Percentiles rank a stretch among this genome's conserved stretches.
These are phyloP conservation scores for Drosophila navojoa DNA, from an alignment of 1,140 invertebrate species.

Conservation along the genomic window DNA sequence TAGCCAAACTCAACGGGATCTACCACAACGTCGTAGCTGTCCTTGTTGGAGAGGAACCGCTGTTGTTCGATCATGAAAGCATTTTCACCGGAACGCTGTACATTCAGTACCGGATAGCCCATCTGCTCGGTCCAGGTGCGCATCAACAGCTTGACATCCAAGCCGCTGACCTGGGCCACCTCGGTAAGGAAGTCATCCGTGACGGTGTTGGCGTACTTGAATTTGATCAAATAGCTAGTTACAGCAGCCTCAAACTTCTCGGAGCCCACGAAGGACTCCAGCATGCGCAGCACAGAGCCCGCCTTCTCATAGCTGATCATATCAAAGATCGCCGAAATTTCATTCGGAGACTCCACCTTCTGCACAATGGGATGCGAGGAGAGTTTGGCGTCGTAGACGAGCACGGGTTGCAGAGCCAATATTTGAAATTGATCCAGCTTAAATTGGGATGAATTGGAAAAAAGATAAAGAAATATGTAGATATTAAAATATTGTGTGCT, in stretches of 20 bases:
- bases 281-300: conserved; percentile 94
- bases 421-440: conserved; percentile 89
- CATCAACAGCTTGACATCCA: conserved; percentile 90
- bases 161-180: conserved; percentile 84
- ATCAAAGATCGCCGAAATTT: conserved; percentile 97
- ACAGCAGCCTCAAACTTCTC: conserved; percentile 91
- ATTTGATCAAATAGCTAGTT: conserved; percentile 89
- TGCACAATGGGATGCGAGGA: conserved; percentile 95
- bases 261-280: conserved; percentile 91
- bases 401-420: conserved; percentile 89
- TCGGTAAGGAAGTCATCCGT: conserved; percentile 91
- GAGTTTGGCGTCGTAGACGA: conserved; percentile 90
- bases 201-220: conserved; percentile 90
- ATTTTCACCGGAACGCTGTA: conserved; percentile 81
- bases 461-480: neutral
- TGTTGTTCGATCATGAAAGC: conserved; percentile 88
- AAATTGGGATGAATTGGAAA: neutral
- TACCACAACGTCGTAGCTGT: conserved; percentile 84
- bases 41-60: conserved; percentile 89
- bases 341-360: conserved; percentile 91
- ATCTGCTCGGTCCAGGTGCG: conserved; percentile 96
- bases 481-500: neutral
- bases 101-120: conserved; percentile 93
- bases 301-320: conserved; percentile 97
- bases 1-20: conserved; percentile 87